phyloP scores from a whole-genome alignment of 1,140 invertebrate genomes.

The Ostrea denselamellosa region DNA sequence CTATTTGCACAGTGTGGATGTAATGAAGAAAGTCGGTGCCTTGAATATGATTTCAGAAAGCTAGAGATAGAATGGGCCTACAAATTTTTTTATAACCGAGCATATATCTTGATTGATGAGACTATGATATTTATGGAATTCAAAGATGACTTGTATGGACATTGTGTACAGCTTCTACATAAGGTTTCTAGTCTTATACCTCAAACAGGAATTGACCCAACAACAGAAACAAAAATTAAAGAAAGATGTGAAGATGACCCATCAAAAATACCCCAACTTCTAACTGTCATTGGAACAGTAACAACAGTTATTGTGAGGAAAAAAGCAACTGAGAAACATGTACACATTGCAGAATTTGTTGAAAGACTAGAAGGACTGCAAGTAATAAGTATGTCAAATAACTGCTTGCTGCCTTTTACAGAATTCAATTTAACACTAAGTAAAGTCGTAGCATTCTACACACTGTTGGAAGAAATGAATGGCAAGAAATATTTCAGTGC shows the following conservation, averaged over 20 bases:
- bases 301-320: background rate
- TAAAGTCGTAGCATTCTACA: constrained; percentile 46
- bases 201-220: constrained; percentile 35
- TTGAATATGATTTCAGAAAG: constrained; percentile 44
- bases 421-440: constrained; percentile 39
- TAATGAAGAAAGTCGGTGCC: constrained; percentile 2
- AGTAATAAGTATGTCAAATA: background rate
- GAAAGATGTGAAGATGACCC: constrained; percentile 23
- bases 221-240: constrained; percentile 32
- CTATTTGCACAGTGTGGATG: constrained; percentile 41
- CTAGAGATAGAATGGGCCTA: constrained; percentile 44
- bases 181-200: constrained; percentile 22
- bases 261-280: background rate
- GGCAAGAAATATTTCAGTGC: constrained; percentile 42
- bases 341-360: background rate
- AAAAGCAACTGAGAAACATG: background rate
- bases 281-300: background rate
- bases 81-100: constrained; percentile 32
- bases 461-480: constrained; percentile 46
- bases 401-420: constrained; percentile 24
- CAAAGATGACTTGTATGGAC: constrained; percentile 48
- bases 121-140: constrained; percentile 34
- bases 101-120: constrained; percentile 10
- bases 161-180: constrained; percentile 41
- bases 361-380: background rate